Conservation (phyloP, 92 coral and sea anemone species). For the Actinernus sp. region DNA sequence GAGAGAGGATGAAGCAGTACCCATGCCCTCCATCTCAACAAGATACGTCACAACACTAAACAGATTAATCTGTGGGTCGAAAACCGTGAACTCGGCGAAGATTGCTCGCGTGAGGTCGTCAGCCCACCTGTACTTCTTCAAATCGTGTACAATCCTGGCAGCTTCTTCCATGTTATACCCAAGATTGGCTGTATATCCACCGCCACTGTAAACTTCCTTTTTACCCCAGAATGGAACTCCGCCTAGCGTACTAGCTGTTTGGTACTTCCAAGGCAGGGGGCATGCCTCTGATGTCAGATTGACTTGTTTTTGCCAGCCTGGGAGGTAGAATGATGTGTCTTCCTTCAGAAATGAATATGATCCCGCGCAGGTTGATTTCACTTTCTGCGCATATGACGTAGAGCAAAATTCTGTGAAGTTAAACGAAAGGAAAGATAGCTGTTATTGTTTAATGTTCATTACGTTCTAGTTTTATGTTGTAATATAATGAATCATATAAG, state of each 20-base stretch:
- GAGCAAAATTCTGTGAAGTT: neutral
- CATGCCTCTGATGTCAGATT: constrained; percentile 11
- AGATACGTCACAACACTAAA: constrained; percentile 41
- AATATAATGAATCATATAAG: too few species aligned
- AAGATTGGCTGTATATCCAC: constrained; percentile 41
- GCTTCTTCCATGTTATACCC: constrained; percentile 40
- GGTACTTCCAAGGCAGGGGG: constrained; percentile 42
- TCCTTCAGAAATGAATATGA: constrained; percentile 5
- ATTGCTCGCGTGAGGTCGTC: constrained; percentile 31
- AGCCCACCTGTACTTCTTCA: constrained; percentile 24
- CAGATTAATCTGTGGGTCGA: constrained; percentile 39
- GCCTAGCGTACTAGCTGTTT: constrained; percentile 1
- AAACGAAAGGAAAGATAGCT: too few species aligned
- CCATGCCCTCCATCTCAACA: constrained; percentile 21
- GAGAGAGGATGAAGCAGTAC: constrained; percentile 23
- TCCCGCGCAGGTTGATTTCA: neutral
- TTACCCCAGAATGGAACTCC: constrained; percentile 36
- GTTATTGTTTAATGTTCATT: too few species aligned
- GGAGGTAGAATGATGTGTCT: constrained; percentile 4
- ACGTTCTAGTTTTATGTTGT: too few species aligned
- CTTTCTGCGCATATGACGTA: neutral
- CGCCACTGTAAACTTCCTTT: constrained; percentile 26
- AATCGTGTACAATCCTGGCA: constrained; percentile 1
- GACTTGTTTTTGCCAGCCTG: constrained; percentile 9
- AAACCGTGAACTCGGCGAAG: constrained; percentile 32